Base-by-base conservation (phyloP, 1,140 invertebrate species). In the Brachionus sp. region DNA sequence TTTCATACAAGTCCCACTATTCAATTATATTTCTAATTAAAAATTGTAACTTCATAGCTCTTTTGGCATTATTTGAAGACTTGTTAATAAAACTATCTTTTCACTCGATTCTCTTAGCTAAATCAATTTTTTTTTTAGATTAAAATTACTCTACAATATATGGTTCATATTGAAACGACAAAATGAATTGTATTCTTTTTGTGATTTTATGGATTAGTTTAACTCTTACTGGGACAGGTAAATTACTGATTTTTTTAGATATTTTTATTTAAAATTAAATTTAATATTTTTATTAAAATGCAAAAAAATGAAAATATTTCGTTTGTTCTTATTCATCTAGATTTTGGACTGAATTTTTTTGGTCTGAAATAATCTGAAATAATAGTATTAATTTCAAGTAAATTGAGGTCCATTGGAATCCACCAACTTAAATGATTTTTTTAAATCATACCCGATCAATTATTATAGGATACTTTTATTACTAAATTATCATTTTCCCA, bases 41-140 rank as follows among this genome's bases (percentile, higher is more conserved):
- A 70, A 70, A 70, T 37, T 70, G 66, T 39, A 70, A 70, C 37
- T 70, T 70, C 25, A 68, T 68, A 68, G 10, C 23, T 33, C 64
- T 50, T 50, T 50, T 5, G 16, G 29, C 33, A 35, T n/a, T 70
- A 37, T 70, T 39, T 2, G 37, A 29, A 37, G 64, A 37, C 33
- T 66, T 37, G 5, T 37, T 66, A 12, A 37, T 13, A 66, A 12
- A 16, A 16, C 53, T 57, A 66, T 35, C 66, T 37, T 35, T 39
- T 39, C 39, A 29, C 29, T n/a, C 29, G 10, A 5, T 64, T 23
- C 10, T 64, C 10, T 64, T 64, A 23, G 10, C 37, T 66, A 33
- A 37, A 35, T 16, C 64, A 66, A 66, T 29, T 66, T 70, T 70
- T n/a, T 25, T 70, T 70, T 70, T 70, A 70, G 66, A 70, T 70